Conservation (phyloP, 2,113 vertebrate species). For the Anser brachyrhynchus region DNA sequence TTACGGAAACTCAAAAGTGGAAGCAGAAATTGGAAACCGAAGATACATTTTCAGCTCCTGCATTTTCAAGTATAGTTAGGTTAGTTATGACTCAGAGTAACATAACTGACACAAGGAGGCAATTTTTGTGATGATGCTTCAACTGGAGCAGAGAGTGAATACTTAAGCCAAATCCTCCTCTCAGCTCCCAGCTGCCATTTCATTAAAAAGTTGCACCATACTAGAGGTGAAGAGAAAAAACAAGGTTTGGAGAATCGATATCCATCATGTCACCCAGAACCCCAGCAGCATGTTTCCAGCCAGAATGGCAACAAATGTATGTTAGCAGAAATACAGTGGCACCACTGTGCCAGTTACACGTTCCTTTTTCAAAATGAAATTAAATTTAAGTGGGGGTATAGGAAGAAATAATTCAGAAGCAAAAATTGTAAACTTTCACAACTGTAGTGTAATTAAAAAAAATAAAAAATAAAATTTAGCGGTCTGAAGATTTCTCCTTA, state of each 20-base stretch:
- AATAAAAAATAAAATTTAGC: background rate
- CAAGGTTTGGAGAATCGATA: background rate
- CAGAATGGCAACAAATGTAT: background rate
- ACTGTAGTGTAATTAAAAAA: constrained; percentile 72
- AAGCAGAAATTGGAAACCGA: background rate
- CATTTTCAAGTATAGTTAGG: constrained; percentile 36
- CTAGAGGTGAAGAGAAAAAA: background rate
- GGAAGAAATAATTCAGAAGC: constrained; percentile 8
- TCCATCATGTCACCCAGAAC: background rate
- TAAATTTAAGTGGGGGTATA: background rate
- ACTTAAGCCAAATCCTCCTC: background rate
- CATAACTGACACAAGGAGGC: background rate
- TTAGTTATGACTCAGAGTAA: constrained; percentile 19
- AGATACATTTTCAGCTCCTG: background rate
- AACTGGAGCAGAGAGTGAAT: background rate
- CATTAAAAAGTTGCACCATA: background rate
- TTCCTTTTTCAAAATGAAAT: constrained; percentile 28
- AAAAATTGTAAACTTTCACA: constrained; percentile 67
- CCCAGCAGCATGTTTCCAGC: background rate
- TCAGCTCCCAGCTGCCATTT: background rate
- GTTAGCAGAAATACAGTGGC: background rate
- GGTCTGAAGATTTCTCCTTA: constrained; percentile 3
- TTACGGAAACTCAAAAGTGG: background rate
- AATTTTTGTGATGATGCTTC: background rate
- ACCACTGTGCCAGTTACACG: background rate